Conservation (phyloP, 2,113 vertebrate genomes). For the Corydoras sp. region DNA sequence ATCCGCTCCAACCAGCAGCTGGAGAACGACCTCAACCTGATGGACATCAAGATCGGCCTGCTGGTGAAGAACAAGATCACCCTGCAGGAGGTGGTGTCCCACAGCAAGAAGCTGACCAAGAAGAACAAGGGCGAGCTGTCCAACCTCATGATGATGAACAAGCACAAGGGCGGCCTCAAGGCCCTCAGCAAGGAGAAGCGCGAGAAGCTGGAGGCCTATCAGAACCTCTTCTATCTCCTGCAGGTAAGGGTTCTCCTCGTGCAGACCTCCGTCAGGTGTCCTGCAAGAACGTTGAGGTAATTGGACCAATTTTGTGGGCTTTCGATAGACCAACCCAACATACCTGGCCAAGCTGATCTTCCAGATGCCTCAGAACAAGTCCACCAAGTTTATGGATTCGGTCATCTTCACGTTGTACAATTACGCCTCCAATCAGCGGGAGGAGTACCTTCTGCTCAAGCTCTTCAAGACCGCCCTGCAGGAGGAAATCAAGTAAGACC, state of each 20-base stretch:
- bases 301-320: not conserved
- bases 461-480: slow-evolving; percentile 94
- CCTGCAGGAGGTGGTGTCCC: slow-evolving; percentile 95
- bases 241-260: slow-evolving; percentile 67
- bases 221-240: slow-evolving; percentile 89
- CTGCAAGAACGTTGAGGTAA: not conserved
- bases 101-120: slow-evolving; percentile 96
- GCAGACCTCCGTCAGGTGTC: not conserved
- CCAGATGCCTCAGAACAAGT: slow-evolving; percentile 98
- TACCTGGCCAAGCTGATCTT: slow-evolving; percentile 98
- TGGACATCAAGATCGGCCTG: slow-evolving; percentile 98
- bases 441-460: slow-evolving; percentile 89
- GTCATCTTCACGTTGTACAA: slow-evolving; percentile 98
- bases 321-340: slow-evolving; percentile 85
- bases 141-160: slow-evolving; percentile 97
- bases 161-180: slow-evolving; percentile 91
- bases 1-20: slow-evolving; percentile 95
- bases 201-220: slow-evolving; percentile 91
- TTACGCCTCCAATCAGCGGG: slow-evolving; percentile 94
- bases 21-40: slow-evolving; percentile 96
- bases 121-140: slow-evolving; percentile 95
- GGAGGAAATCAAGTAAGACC: slow-evolving; percentile 90
- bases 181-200: slow-evolving; percentile 96
- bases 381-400: slow-evolving; percentile 98
- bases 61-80: slow-evolving; percentile 98